Evolutionary conservation across 2,888 invertebrate species (phyloP), one percentile per base, ranked within the genome.

Genomic region (Netelia inedita): DNA sequence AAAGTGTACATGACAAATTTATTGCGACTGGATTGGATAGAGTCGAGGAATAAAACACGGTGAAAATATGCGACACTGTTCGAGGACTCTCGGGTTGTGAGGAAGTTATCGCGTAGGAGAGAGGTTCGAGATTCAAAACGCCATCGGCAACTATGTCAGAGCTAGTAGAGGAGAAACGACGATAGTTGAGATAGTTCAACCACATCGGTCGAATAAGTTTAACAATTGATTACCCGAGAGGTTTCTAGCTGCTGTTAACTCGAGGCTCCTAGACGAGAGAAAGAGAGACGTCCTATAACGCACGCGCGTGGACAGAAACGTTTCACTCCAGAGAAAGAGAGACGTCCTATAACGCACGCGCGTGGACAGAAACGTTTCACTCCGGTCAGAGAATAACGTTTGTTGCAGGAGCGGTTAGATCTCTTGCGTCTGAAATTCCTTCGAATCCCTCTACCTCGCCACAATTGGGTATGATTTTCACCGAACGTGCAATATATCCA

Each of bases 221-320:
- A 75, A 83, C 83, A 83, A 83, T 83, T 75, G 79, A 83, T 83
- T 83, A 68, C 74, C 61, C 79, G 50, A 57, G 71, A 79, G 71
- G 69, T 50, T 71, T 41, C 41, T 55, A 35, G 35, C 69, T 11
- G 11, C 75, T 50, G 66, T 66, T 69, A 55, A 41, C 65, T 46
- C 19, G 19, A 16, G n/a, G 57, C 28, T 16, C 2, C 57, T 55
- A 41, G 69, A 9, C 65, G 53, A 79, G 57, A 19, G 19, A 46
- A 35, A 35, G 35, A 35, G 35, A 35, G 10, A 35, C 16, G 66
- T 61, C 10, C 35, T 63, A 63, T 50, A 59, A 61, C 43, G 65
- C 75, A 43, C 59, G 53, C 72, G 84, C 61, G 68, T 81, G 80
- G 73, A 78, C 21, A 28, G 61, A 76, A 72, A 80, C 76, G 80